phyloP scores from a whole-genome alignment of 1,140 invertebrate genomes.

The Listronotus bonariensis region DNA sequence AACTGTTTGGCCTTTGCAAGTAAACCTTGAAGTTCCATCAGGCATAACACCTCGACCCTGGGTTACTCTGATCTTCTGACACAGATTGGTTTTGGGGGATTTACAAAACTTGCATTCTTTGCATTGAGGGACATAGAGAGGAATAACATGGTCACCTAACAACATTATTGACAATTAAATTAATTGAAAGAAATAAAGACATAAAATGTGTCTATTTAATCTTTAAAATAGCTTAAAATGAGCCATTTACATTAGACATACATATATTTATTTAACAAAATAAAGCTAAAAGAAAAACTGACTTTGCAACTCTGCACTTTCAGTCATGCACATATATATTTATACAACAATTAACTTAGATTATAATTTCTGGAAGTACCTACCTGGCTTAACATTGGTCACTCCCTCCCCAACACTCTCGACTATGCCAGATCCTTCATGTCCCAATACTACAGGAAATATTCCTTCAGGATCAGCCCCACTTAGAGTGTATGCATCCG shows the following conservation, averaged over 20 bases:
- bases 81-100: constrained; percentile 95
- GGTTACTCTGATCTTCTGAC: constrained; percentile 87
- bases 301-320: too few relatives aligned
- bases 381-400: constrained; percentile 79
- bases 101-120: constrained; percentile 95
- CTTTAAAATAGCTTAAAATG: too few relatives aligned
- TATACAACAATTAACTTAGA: too few relatives aligned
- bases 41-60: constrained; percentile 94
- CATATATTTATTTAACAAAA: too few relatives aligned
- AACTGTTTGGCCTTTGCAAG: constrained; percentile 86
- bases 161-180: not conserved
- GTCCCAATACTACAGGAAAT: constrained; percentile 92
- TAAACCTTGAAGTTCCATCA: constrained; percentile 91
- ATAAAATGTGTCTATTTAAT: too few relatives aligned
- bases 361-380: not conserved
- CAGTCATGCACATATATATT: too few relatives aligned
- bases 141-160: constrained; percentile 93
- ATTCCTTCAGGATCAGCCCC: constrained; percentile 93
- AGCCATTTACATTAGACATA: too few relatives aligned
- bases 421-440: constrained; percentile 94
- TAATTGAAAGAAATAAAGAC: not conserved
- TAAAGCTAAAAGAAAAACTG: too few relatives aligned
- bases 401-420: constrained; percentile 96
- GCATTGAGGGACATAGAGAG: constrained; percentile 96
- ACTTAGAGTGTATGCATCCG: constrained; percentile 92